phyloP scores from a whole-genome alignment of 2,113 vertebrate genomes.

The Lycocorax pyrrhopterus region DNA sequence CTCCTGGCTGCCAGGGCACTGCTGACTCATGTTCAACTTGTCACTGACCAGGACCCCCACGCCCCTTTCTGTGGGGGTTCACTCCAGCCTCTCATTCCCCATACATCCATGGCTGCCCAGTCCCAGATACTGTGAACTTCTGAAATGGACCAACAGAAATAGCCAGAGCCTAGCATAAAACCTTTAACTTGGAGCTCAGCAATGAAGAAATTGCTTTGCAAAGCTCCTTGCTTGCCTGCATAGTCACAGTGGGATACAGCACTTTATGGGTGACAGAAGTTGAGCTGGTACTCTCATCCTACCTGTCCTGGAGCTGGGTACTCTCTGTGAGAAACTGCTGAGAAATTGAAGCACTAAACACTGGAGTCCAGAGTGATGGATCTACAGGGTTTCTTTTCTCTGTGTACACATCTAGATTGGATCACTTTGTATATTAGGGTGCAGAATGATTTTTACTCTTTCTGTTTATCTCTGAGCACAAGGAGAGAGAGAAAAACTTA shows the following conservation, averaged over 20 bases:
- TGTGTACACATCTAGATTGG: not conserved
- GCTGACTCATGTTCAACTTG: not conserved
- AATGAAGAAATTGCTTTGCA: not conserved
- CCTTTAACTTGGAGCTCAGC: not conserved
- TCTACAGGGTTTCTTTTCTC: not conserved
- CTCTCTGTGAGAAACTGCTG: not conserved
- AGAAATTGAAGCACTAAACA: not conserved
- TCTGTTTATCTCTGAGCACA: not conserved
- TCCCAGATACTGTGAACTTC: not conserved
- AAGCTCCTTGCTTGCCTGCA: not conserved
- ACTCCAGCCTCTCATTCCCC: not conserved
- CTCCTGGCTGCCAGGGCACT: not conserved
- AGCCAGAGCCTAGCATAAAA: rapidly evolving
- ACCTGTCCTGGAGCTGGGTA: not conserved
- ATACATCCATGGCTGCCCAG: not conserved
- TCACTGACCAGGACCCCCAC: not conserved
- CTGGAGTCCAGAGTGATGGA: not conserved
- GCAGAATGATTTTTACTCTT: not conserved
- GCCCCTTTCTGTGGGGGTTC: not conserved
- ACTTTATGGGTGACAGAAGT: not conserved
- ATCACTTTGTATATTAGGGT: not conserved
- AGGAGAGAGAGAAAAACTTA: not conserved
- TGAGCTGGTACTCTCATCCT: not conserved
- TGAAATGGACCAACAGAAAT: not conserved
- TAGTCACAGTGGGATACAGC: not conserved